Conservation (phyloP, 2,888 invertebrate genomes). For the Eupithecia abbreviata region DNA sequence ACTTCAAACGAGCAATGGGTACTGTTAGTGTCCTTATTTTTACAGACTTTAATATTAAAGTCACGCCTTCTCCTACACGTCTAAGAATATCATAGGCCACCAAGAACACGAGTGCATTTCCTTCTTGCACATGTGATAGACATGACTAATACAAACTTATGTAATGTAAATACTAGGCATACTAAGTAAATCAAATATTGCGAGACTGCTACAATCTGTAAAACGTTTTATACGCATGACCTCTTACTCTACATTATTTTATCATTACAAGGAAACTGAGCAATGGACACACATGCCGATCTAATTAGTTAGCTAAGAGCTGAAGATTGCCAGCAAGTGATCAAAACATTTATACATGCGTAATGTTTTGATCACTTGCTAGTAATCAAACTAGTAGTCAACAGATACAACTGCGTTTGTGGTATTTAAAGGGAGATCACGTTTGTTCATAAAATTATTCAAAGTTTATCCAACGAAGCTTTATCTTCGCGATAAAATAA, state of each 20-base stretch:
- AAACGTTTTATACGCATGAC: conserved; percentile 34
- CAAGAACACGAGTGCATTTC: neutral
- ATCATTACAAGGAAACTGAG: conserved; percentile 14
- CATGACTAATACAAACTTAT: neutral
- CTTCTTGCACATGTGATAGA: neutral
- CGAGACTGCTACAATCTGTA: conserved; percentile 26
- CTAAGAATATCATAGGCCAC: neutral
- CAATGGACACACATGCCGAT: neutral
- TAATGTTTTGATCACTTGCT: too few species aligned
- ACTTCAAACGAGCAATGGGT: neutral
- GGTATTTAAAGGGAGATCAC: neutral
- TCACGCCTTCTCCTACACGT: too few species aligned
- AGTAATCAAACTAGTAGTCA: neutral
- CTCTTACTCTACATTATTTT: conserved; percentile 27
- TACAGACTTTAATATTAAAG: neutral
- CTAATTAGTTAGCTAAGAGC: neutral
- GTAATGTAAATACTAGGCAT: conserved; percentile 2
- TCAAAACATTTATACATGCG: neutral
- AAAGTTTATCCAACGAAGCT: neutral
- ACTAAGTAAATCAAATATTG: conserved; percentile 10
- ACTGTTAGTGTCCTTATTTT: neutral
- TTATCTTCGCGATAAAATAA: neutral
- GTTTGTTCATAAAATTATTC: neutral
- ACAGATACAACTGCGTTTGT: neutral
- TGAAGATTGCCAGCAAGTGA: conserved; percentile 1